phyloP scores from a whole-genome alignment of 2,888 invertebrate species.

The Metopia argyrocephala region DNA sequence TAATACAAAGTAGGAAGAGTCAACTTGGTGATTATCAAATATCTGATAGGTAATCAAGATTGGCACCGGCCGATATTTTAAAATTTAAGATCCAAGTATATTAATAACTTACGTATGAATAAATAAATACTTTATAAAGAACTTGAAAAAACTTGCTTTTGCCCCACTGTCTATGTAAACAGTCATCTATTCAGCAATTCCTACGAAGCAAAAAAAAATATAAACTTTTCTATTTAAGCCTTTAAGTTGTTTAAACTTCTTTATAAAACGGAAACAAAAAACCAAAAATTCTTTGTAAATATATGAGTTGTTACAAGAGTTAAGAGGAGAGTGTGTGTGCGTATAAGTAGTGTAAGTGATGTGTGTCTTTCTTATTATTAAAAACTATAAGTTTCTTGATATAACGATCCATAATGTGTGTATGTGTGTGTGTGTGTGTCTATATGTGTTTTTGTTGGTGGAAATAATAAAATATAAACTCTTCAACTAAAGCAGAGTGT shows the following conservation, averaged over 20 bases:
- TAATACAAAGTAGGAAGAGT: too few relatives aligned
- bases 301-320: background rate
- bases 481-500: too few relatives aligned
- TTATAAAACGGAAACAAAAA: background rate
- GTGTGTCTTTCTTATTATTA: constrained; percentile 35
- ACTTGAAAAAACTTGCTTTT: background rate
- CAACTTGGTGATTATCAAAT: too few relatives aligned
- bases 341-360: constrained; percentile 1
- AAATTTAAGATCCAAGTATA: too few relatives aligned
- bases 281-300: constrained; percentile 5
- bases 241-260: constrained; percentile 51
- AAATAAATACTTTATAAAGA: too few relatives aligned
- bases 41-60: too few relatives aligned
- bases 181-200: background rate
- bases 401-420: constrained; percentile 54
- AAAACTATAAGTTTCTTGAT: constrained; percentile 44
- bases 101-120: too few relatives aligned
- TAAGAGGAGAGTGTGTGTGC: background rate
- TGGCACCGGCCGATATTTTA: too few relatives aligned
- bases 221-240: constrained; percentile 48
- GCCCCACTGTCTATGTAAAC: background rate
- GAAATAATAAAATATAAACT: background rate
- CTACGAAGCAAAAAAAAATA: background rate
- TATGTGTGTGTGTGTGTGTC: too few relatives aligned
- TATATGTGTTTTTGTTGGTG: too few relatives aligned